Evolutionary conservation across 2,888 invertebrate genomes (phyloP).

Genomic region (Aquatica leii): DNA sequence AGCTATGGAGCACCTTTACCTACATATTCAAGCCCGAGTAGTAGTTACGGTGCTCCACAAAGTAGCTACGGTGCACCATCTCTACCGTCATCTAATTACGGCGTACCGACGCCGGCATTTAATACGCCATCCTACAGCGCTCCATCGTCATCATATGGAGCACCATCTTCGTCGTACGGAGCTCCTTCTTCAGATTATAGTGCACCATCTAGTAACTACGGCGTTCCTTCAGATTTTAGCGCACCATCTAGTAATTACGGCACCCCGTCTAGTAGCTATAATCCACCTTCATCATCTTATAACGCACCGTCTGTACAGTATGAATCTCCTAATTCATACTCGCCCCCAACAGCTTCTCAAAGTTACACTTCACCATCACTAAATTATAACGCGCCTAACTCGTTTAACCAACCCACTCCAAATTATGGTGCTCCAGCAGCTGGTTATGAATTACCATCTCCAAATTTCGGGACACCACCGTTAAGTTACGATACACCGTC

Average conservation of each 20-base stretch:
- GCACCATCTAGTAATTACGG: constrained; percentile 43
- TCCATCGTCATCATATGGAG: constrained; percentile 38
- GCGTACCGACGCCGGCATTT: constrained; percentile 27
- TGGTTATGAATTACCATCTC: constrained; percentile 44
- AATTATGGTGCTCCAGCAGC: constrained; percentile 28
- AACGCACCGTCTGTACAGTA: neutral
- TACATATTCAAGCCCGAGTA: constrained; percentile 26
- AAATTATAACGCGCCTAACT: constrained; percentile 10
- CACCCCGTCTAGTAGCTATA: constrained; percentile 42
- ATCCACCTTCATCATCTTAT: constrained; percentile 39
- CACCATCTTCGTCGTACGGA: constrained; percentile 25
- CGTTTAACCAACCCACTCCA: constrained; percentile 31
- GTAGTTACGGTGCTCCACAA: constrained; percentile 10
- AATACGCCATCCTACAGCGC: neutral
- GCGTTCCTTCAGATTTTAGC: constrained; percentile 43
- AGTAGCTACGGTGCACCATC: constrained; percentile 39
- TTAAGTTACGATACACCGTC: constrained; percentile 46
- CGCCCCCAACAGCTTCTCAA: constrained; percentile 7
- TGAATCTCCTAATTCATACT: neutral
- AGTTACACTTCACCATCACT: constrained; percentile 3
- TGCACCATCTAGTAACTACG: constrained; percentile 42
- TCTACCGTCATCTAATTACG: constrained; percentile 28
- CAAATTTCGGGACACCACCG: constrained; percentile 41
- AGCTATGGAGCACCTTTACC: constrained; percentile 40
- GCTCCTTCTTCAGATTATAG: constrained; percentile 16